Evolutionary conservation across 2,797 vertebrate genomes (phyloP).

Genomic region (Xyrichtys novacula): DNA sequence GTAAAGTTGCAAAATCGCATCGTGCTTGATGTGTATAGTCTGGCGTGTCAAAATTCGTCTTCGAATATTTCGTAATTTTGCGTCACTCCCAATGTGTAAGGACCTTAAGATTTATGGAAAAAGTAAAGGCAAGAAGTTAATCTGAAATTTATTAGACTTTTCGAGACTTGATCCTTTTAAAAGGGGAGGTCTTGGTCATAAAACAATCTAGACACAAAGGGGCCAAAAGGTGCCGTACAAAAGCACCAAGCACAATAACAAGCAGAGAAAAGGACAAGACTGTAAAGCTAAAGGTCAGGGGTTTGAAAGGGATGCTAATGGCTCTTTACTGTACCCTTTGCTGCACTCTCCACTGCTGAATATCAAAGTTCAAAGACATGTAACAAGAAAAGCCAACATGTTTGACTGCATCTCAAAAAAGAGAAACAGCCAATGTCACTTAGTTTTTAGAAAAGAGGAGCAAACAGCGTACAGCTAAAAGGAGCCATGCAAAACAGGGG

Average conservation of each 20-base stretch:
- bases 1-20: too few relatives aligned
- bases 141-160: too few relatives aligned
- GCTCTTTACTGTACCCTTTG: conserved; percentile 8
- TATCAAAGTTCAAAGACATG: conserved; percentile 14
- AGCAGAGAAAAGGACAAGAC: conserved; percentile 8
- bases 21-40: too few relatives aligned
- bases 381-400: not conserved
- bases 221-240: conserved; percentile 7
- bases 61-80: too few relatives aligned
- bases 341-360: not conserved
- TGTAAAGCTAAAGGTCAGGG: conserved; percentile 5
- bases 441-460: not conserved
- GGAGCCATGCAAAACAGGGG: conserved; percentile 12
- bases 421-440: conserved; percentile 44
- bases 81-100: too few relatives aligned
- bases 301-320: conserved; percentile 8
- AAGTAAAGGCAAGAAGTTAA: too few relatives aligned
- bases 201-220: conserved; percentile 13
- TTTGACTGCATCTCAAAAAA: conserved; percentile 1
- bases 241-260: conserved; percentile 10
- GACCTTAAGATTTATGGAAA: too few relatives aligned
- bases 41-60: too few relatives aligned
- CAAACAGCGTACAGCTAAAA: not conserved
- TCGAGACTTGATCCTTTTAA: not conserved
- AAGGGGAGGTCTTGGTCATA: not conserved